A percentile compares a stretch with the other conserved stretches of the same genome.
Conservation (phyloP, 1,140 invertebrate genomes). For the Trypoxylus dichotomus region DNA sequence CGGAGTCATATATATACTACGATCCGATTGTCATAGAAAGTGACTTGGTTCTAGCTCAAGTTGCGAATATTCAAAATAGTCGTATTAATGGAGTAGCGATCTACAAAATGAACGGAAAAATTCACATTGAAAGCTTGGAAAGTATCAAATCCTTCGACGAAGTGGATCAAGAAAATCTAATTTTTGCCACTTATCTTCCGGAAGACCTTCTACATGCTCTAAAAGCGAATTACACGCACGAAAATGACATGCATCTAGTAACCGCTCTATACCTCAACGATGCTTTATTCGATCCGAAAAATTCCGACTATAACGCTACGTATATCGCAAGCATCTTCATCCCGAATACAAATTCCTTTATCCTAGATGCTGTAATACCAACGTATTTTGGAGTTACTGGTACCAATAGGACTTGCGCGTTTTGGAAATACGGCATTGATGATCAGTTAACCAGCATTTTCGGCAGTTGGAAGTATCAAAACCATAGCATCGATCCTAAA, state of each 20-base stretch:
- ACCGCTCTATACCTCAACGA: not conserved
- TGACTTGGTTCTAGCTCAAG: not conserved
- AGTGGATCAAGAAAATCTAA: not conserved
- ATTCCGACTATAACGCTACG: not conserved
- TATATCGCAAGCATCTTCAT: not conserved
- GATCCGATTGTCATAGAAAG: not conserved
- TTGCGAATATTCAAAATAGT: not conserved
- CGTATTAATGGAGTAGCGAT: not conserved
- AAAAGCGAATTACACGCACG: not conserved
- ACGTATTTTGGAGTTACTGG: not conserved
- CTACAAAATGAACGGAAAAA: not conserved
- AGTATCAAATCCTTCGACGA: not conserved
- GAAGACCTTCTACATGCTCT: not conserved
- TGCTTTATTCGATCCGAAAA: not conserved
- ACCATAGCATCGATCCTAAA: not conserved
- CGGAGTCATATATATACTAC: not conserved
- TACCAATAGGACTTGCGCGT: not conserved
- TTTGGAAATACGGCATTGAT: conserved; percentile 8
- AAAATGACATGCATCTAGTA: not conserved
- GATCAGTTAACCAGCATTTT: not conserved
- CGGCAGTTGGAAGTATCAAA: not conserved
- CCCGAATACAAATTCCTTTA: not conserved
- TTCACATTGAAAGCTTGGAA: not conserved
- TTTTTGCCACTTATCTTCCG: not conserved
- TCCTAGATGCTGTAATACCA: not conserved